Conservation (phyloP, 92 coral and sea anemone species). For the Actinernus sp. region DNA sequence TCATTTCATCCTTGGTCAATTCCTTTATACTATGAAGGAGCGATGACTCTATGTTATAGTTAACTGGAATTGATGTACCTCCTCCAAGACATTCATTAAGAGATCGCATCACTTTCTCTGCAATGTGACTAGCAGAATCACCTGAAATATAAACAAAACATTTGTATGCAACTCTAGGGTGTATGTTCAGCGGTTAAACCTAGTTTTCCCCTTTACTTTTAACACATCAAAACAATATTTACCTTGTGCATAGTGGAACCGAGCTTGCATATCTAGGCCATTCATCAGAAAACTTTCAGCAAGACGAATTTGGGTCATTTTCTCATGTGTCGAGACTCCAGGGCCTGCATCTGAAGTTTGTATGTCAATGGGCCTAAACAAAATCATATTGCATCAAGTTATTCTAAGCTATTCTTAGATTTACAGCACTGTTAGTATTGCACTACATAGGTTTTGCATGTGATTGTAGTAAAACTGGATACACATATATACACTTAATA, state of each 20-base stretch:
- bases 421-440: too few species aligned
- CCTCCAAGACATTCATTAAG: constrained; percentile 66
- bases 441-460: too few species aligned
- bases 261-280: constrained; percentile 47
- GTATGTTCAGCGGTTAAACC: neutral
- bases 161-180: neutral
- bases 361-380: constrained; percentile 36
- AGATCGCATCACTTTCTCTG: constrained; percentile 63
- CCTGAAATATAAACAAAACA: neutral
- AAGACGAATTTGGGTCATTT: constrained; percentile 33
- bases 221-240: neutral
- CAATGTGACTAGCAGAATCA: constrained; percentile 54
- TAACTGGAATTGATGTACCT: constrained; percentile 51
- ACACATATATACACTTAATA: too few species aligned
- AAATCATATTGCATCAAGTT: too few species aligned
- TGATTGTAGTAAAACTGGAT: too few species aligned
- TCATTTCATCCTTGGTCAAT: constrained; percentile 15
- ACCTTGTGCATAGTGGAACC: constrained; percentile 69
- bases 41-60: constrained; percentile 3
- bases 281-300: constrained; percentile 62
- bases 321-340: constrained; percentile 46
- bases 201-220: neutral
- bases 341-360: constrained; percentile 62
- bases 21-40: constrained; percentile 10
- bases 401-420: too few species aligned